These are phyloP conservation scores for Lagopus muta DNA, from an alignment of 2,113 vertebrate genomes.

Conservation along the genomic window DNA sequence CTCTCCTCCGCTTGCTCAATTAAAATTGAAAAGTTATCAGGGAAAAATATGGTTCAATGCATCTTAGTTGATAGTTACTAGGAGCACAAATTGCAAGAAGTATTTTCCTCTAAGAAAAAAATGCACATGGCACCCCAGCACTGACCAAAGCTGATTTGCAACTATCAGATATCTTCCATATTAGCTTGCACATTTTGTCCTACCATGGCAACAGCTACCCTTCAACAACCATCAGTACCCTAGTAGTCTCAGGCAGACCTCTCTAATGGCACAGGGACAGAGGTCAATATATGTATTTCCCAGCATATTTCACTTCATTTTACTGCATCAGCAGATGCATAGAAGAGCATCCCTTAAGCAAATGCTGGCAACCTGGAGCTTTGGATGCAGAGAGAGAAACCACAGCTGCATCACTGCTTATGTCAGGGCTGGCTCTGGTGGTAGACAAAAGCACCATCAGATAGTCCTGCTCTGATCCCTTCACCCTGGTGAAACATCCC, in stretches of 20 bases:
- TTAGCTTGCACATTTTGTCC: not conserved
- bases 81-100: too few relatives aligned
- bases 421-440: not conserved
- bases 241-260: not conserved
- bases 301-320: not conserved
- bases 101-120: not conserved
- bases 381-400: not conserved
- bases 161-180: not conserved
- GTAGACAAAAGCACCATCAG: not conserved
- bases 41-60: not conserved
- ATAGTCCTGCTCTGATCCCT: not conserved
- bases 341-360: not conserved
- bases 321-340: too few relatives aligned
- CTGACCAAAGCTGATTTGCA: rapidly evolving
- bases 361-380: not conserved
- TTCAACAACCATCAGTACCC: not conserved
- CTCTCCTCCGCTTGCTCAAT: not conserved
- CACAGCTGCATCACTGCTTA: not conserved
- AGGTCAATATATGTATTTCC: not conserved
- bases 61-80: too few relatives aligned
- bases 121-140: not conserved
- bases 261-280: rapidly evolving
- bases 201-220: not conserved
- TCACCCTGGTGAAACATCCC: not conserved
- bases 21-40: not conserved